These are phyloP conservation scores for Aleadryas rufinucha DNA, from an alignment of 2,113 vertebrate genomes.

Conservation along the genomic window DNA sequence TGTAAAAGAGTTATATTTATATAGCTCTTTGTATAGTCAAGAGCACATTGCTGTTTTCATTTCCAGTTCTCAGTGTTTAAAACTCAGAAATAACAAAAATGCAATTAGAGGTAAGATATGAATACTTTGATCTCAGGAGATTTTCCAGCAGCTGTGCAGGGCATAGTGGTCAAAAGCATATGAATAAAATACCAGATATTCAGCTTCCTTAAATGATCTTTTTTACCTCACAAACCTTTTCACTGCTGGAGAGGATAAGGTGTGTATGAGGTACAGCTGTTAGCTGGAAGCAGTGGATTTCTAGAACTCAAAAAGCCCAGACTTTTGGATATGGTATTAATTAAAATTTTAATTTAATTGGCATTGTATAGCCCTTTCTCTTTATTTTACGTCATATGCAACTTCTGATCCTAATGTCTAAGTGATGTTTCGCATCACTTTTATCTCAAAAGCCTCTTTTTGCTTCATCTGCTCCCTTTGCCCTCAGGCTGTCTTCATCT, in stretches of 20 bases:
- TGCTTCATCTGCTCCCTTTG: background rate
- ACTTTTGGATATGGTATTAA: background rate
- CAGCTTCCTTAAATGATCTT: background rate
- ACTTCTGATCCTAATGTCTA: background rate
- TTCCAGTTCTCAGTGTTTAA: background rate
- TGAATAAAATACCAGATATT: background rate
- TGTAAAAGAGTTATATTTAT: fast-evolving
- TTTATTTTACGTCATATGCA: background rate
- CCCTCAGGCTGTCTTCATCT: background rate
- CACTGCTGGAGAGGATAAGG: background rate
- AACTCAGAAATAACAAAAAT: background rate
- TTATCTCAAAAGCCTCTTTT: background rate
- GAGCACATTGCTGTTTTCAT: background rate
- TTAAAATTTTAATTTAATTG: background rate
- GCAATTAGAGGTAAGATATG: background rate
- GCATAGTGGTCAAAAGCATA: background rate
- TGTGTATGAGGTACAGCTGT: background rate
- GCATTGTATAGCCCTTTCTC: background rate
- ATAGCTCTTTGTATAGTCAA: background rate
- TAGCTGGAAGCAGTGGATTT: background rate
- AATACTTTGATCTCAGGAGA: background rate
- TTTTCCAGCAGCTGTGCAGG: background rate
- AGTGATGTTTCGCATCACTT: background rate
- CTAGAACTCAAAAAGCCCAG: background rate
- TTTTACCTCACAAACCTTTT: background rate